A percentile compares a stretch with the other conserved stretches of the same genome.
Evolutionary conservation across 2,888 invertebrate species (phyloP).

Genomic region (Synergus gifuensis): DNA sequence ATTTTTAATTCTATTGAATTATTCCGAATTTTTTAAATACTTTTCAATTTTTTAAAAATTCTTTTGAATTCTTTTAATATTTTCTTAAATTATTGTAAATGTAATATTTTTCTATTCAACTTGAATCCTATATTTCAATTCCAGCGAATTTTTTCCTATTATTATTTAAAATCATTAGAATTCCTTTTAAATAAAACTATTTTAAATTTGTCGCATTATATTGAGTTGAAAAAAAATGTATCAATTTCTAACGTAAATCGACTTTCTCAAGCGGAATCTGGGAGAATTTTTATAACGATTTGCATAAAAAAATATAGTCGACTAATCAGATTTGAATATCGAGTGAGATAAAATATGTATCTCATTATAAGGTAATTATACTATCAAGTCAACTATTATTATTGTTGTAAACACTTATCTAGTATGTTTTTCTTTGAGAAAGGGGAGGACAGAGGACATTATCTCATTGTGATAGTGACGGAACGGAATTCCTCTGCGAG

Average conservation of each 20-base stretch:
- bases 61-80: no score
- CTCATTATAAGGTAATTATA: constrained; percentile 9
- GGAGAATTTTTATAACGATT: neutral
- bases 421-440: constrained; percentile 34
- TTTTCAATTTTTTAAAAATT: no score
- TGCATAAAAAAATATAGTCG: constrained; percentile 15
- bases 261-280: constrained; percentile 43
- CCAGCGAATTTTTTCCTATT: no score
- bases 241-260: constrained; percentile 42
- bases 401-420: neutral
- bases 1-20: no score
- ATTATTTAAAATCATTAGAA: no score
- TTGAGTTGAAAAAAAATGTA: no score
- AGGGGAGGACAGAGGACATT: constrained; percentile 38
- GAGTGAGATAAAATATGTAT: neutral
- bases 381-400: constrained; percentile 28
- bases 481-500: constrained; percentile 30
- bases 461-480: constrained; percentile 35
- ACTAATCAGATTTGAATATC: neutral
- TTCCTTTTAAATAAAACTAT: no score
- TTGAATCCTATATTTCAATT: no score
- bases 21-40: no score
- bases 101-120: no score
- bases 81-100: no score
- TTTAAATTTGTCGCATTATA: no score